Evolutionary conservation across 2,113 vertebrate species (phyloP).

Genomic region (Smithornis capensis): DNA sequence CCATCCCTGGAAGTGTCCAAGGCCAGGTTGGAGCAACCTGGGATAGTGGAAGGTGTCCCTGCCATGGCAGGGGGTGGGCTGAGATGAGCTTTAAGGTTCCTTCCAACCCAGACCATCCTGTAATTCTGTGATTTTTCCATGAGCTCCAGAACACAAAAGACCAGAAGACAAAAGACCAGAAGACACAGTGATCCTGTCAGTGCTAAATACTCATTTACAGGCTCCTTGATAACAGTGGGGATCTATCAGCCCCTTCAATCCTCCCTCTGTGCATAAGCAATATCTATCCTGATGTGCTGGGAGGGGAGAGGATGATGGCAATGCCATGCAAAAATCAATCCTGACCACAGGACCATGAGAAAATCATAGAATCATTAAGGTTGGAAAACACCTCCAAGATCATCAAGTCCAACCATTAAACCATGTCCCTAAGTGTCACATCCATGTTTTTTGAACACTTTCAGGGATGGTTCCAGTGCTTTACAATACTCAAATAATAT

Average conservation of each 20-base stretch:
- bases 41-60: background rate
- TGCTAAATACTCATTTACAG: background rate
- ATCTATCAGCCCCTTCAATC: background rate
- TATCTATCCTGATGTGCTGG: background rate
- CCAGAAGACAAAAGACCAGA: background rate
- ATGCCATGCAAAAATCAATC: background rate
- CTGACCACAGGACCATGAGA: background rate
- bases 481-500: background rate
- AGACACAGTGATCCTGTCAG: background rate
- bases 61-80: background rate
- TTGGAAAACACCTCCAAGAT: background rate
- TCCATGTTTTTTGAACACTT: background rate
- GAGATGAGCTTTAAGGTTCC: accelerated
- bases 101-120: background rate
- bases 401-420: background rate
- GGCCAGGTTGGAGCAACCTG: background rate
- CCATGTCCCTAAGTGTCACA: background rate
- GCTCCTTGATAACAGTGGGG: accelerated
- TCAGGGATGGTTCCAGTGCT: background rate
- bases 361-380: background rate
- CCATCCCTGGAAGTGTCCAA: background rate
- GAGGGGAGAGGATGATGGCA: background rate
- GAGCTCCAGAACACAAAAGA: background rate
- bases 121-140: background rate
- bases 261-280: background rate